Conservation (phyloP, 1,140 invertebrate genomes). For the Hycleus cichorii region DNA sequence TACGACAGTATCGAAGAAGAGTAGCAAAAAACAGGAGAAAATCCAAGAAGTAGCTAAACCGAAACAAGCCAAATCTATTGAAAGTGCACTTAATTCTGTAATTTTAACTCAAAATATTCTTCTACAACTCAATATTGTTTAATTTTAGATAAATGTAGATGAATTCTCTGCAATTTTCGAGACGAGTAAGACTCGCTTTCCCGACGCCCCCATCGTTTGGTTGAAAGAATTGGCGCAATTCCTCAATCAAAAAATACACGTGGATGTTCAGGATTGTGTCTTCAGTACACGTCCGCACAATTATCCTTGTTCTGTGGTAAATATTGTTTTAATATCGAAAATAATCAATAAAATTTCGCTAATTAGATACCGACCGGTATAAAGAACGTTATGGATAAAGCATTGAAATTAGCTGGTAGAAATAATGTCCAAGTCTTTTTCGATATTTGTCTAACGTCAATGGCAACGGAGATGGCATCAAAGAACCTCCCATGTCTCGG, state of each 20-base stretch:
- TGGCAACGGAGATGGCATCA: constrained; percentile 56
- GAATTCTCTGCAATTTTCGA: constrained; percentile 49
- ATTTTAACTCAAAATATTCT: constrained; percentile 24
- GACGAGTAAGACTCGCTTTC: constrained; percentile 49
- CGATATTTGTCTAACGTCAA: constrained; percentile 53
- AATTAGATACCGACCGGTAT: constrained; percentile 47
- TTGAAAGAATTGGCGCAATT: constrained; percentile 55
- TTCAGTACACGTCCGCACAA: constrained; percentile 45
- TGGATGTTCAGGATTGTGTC: constrained; percentile 54
- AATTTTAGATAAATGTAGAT: constrained; percentile 49
- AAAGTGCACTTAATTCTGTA: constrained; percentile 56
- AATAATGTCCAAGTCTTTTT: constrained; percentile 54
- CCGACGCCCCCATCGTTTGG: constrained; percentile 54
- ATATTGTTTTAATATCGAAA: background rate
- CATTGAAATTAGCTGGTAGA: constrained; percentile 49
- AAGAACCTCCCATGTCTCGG: constrained; percentile 56
- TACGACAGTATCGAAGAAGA: constrained; percentile 31
- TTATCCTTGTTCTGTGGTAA: constrained; percentile 43
- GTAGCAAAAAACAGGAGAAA: constrained; percentile 45
- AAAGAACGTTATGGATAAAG: constrained; percentile 46
- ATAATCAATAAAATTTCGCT: constrained; percentile 3
- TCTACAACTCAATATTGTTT: too few species aligned
- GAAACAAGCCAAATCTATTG: constrained; percentile 58
- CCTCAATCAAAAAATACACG: constrained; percentile 53
- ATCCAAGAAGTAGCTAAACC: constrained; percentile 45